These are phyloP conservation scores for Ariopsis seemanni DNA, from an alignment of 2,113 vertebrate genomes.

Conservation along the genomic window DNA sequence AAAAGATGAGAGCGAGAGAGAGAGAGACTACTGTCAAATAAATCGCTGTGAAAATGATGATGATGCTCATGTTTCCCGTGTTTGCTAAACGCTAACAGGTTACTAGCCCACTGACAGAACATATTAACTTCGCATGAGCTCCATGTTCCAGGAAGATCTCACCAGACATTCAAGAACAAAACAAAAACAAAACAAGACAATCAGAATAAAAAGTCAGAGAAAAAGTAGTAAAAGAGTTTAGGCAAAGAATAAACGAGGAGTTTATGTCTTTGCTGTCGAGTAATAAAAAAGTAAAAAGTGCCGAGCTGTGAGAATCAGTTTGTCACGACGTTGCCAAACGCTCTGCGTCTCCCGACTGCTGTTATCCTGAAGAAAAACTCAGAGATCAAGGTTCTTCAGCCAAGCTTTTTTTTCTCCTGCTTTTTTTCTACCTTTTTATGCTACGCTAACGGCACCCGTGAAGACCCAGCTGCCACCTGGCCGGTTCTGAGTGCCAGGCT, in stretches of 20 bases:
- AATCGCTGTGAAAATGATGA: background rate
- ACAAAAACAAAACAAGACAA: too few relatives aligned
- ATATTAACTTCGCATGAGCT: background rate
- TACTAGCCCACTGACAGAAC: background rate
- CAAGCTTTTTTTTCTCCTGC: slow-evolving; percentile 17
- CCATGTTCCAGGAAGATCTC: slow-evolving; percentile 1
- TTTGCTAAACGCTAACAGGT: background rate
- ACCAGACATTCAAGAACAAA: background rate
- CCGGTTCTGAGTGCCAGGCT: slow-evolving; percentile 48
- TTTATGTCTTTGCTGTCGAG: slow-evolving; percentile 50
- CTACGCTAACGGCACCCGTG: slow-evolving; percentile 43
- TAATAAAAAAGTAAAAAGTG: slow-evolving; percentile 50
- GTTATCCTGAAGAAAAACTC: background rate
- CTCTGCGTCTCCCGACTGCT: slow-evolving; percentile 34
- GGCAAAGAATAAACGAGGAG: slow-evolving; percentile 39
- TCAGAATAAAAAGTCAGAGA: background rate
- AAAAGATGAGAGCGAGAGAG: background rate
- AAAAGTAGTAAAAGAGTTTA: slow-evolving; percentile 31
- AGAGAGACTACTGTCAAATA: background rate
- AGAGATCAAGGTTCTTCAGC: slow-evolving; percentile 30
- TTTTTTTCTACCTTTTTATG: slow-evolving; percentile 26
- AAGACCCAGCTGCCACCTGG: slow-evolving; percentile 55
- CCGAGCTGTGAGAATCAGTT: background rate
- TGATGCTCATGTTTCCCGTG: background rate
- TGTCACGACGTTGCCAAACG: slow-evolving; percentile 37